Percentiles rank a stretch among this genome's conserved stretches.
phyloP scores from a whole-genome alignment of 2,113 vertebrate species.

The Mohoua ochrocephala region DNA sequence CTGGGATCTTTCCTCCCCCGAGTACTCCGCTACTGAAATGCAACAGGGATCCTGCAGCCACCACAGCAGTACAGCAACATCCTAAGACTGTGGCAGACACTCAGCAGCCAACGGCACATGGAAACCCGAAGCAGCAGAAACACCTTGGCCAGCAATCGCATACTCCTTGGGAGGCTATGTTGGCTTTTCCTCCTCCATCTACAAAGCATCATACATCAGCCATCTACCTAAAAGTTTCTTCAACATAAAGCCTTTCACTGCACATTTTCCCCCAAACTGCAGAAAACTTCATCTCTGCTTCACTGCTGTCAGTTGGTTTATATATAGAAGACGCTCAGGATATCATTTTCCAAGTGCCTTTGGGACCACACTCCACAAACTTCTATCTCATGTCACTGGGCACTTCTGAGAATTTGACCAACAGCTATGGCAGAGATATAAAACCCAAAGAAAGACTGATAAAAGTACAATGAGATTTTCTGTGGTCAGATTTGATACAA shows the following conservation, averaged over 20 bases:
- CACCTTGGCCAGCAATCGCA: background rate
- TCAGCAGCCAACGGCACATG: background rate
- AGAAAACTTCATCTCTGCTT: background rate
- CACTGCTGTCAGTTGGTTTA: background rate
- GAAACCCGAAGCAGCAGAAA: background rate
- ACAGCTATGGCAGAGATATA: background rate
- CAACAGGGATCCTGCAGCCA: background rate
- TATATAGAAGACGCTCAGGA: background rate
- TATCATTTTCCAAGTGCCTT: background rate
- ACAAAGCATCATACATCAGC: background rate
- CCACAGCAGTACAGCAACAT: background rate
- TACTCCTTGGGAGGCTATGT: background rate
- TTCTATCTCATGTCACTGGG: background rate
- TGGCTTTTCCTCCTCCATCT: background rate
- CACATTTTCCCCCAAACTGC: background rate
- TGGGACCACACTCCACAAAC: background rate
- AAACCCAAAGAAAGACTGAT: constrained; percentile 29
- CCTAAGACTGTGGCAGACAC: background rate
- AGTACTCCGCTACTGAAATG: background rate
- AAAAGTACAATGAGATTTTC: constrained; percentile 32
- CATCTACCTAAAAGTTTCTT: background rate
- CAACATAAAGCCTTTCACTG: background rate
- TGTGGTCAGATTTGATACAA: background rate
- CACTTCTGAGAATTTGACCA: constrained; percentile 22
- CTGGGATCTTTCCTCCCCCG: background rate